Base-by-base conservation (phyloP, 1,140 invertebrate genomes). In the Linepithema humile region DNA sequence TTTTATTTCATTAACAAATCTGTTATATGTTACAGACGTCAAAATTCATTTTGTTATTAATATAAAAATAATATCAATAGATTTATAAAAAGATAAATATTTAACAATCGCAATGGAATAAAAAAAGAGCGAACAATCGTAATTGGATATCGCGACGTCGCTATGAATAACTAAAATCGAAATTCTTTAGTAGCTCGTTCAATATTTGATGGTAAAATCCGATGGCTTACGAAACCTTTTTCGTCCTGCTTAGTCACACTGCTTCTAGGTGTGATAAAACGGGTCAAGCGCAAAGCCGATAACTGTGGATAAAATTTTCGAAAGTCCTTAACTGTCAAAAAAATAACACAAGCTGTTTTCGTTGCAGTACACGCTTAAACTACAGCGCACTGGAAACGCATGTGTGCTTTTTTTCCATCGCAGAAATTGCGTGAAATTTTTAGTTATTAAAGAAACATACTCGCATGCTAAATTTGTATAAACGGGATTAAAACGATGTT, bases 131-230 rank as follows among this genome's bases (percentile, higher is more conserved):
- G 17, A 48, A 4, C 3, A 17, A 9, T 53, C 32, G 35, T 10
- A 55, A 77, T 62, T 74, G 80, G 35, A 48, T 55, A 20, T 73
- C 62, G 26, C 32, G 43, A 75, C 50, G 57, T 57, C 57, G 32
- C 29, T 43, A 50, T 35, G 12, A 20, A 50, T 35, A 40, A 15
- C 35, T 35, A 55, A 40, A 67, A 48, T 20, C 38, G 38, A 77
- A 60, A 72, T 78, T 20, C 64, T 23, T n/a, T 32, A 55, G 2
- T 1, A 17, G 26, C 12, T 26, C 45, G 48, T 60, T 75, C 60
- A 87, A 87, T 87, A 85, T 85, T 82, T 80, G 60, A 85, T 72
- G 26, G 12, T 10, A 38, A 73, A 82, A 83, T 72, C 6, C n/a
- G 15, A 29, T 5, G 32, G 64, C 73, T 73, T 77, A 38, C 32